Base-by-base conservation (phyloP, 2,888 invertebrate species). In the Eilema griseolum region DNA sequence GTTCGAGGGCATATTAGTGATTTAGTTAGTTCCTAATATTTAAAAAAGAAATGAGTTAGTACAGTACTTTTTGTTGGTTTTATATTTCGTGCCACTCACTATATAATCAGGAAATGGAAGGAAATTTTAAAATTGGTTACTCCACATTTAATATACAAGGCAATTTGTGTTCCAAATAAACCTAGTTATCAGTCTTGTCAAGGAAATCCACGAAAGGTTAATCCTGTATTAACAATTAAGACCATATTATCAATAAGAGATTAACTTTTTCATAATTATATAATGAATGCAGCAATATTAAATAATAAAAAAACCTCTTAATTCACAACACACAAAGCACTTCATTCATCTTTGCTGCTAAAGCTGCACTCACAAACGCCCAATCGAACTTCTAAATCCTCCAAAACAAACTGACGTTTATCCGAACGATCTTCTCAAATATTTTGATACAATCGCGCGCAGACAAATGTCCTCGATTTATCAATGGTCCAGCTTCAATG, bases 381-480 rank as follows among this genome's bases (percentile, higher is more conserved):
- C 85, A 65, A 66, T 62, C 62, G 56, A 61, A 77, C 70, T 79
- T 85, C 89, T 90, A 92, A 56, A 91, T 88, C 90, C 89, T 85
- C 90, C 88, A 91, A 92, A 90, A 92, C 90, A 80, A 83, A 68
- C 79, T 90, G 94, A 94, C 94, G 91, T 88, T 94, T 93, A 94
- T 93, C 93, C 92, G 85, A 77, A 69, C 83, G 88, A 89, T 89
- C 88, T 86, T 89, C 89, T 92, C 89, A 93, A 95, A 95, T 94
- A 95, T 95, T 95, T 93, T 94, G 95, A 95, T 95, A 93, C 91
- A 92, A 95, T 94, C 94, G 89, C 87, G 72, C 80, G 75, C 86
- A 92, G 92, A 95, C 93, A 91, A 94, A 95, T 95, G 94, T 89
- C 86, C 86, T 85, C 93, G 84, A 95, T 95, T 94, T 93, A 93